Percentiles rank a stretch among this genome's conserved stretches.
phyloP scores from a whole-genome alignment of 1,140 invertebrate species.

The Atta cephalotes region DNA sequence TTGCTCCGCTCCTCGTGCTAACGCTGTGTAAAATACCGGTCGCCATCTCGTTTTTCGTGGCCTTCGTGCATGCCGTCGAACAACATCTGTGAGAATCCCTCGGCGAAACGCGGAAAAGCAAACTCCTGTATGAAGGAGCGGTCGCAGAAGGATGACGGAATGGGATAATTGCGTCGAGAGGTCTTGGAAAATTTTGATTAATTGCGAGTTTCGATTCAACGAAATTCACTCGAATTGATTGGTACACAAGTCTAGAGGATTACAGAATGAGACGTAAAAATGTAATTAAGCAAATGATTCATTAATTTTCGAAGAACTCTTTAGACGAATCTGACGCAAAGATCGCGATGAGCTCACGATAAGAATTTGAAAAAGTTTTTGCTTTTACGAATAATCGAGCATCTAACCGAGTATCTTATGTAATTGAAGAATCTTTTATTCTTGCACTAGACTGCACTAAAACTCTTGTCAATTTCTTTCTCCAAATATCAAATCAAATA shows the following conservation, averaged over 20 bases:
- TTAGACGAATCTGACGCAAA: neutral
- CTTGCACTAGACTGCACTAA: too few relatives aligned
- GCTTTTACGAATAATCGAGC: neutral
- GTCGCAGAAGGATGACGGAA: neutral
- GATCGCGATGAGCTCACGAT: neutral
- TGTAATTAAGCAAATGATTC: neutral
- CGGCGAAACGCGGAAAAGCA: neutral
- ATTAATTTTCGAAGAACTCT: neutral
- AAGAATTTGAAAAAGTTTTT: neutral
- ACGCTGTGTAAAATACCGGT: conserved; percentile 57
- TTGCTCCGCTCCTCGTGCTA: conserved; percentile 12
- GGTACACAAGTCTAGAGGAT: neutral
- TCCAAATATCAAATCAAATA: too few relatives aligned
- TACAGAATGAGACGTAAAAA: neutral
- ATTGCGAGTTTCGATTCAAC: conserved; percentile 1
- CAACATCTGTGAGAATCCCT: conserved; percentile 19
- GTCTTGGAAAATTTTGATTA: neutral
- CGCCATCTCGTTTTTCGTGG: conserved; percentile 50
- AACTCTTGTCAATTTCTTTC: too few relatives aligned
- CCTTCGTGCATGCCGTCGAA: conserved; percentile 40
- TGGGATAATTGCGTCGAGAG: too few relatives aligned
- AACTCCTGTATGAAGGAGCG: neutral
- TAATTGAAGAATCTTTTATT: neutral
- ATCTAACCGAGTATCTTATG: neutral
- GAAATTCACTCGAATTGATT: neutral